Percentiles rank a stretch among this genome's conserved stretches.
Conservation (phyloP, 2,797 vertebrate genomes). For the Macropus fuliginosus region DNA sequence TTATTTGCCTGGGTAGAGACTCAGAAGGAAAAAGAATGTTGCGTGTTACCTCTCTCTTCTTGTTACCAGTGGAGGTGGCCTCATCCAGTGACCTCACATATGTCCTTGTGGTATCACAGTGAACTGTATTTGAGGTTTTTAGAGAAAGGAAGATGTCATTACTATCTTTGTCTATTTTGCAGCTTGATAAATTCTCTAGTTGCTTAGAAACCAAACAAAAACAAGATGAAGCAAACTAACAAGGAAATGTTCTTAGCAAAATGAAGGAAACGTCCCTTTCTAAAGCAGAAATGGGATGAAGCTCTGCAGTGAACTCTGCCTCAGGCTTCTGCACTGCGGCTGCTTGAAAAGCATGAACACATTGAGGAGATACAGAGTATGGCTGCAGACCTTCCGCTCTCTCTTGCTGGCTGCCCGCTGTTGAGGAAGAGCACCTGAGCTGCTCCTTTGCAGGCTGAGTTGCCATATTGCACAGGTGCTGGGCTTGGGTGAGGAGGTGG, state of each 20-base stretch:
- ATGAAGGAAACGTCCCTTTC: constrained; percentile 45
- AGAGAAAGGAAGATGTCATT: constrained; percentile 59
- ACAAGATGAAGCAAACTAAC: background rate
- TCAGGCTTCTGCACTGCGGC: background rate
- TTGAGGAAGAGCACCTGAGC: constrained; percentile 23
- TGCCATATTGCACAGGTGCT: constrained; percentile 51
- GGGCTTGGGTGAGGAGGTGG: background rate
- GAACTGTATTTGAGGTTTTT: constrained; percentile 59
- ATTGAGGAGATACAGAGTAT: constrained; percentile 31
- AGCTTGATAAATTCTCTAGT: constrained; percentile 56
- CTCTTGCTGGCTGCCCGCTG: constrained; percentile 1
- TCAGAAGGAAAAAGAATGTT: background rate
- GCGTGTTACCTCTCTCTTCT: background rate
- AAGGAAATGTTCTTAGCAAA: constrained; percentile 49
- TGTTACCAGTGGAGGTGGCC: background rate
- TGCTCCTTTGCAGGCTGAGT: background rate
- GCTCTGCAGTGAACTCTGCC: background rate
- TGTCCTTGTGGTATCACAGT: constrained; percentile 55
- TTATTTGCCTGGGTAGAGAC: background rate
- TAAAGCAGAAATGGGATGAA: constrained; percentile 49
- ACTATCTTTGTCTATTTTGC: constrained; percentile 64
- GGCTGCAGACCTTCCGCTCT: constrained; percentile 11
- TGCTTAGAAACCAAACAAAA: background rate
- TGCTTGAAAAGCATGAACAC: constrained; percentile 44
- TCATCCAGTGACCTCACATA: constrained; percentile 48